A percentile compares a stretch with the other conserved stretches of the same genome.
These are phyloP conservation scores for Globodera ellingtonae DNA, from an alignment of 1,140 invertebrate species.

Conservation along the genomic window DNA sequence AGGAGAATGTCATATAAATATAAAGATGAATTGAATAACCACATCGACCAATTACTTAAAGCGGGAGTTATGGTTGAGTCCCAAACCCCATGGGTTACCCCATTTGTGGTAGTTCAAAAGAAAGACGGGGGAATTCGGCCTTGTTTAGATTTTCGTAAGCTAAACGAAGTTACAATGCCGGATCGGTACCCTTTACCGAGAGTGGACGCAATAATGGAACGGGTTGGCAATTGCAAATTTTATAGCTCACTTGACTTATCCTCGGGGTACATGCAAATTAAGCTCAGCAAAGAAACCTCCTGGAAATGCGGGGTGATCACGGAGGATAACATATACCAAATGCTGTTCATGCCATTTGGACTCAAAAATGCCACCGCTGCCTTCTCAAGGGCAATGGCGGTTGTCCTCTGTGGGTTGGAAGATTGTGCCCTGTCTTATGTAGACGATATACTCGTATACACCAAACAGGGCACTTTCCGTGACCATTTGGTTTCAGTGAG, in stretches of 20 bases:
- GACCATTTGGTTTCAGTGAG: neutral
- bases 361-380: neutral
- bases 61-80: slow-evolving; percentile 10
- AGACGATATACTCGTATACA: neutral
- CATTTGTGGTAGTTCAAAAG: slow-evolving; percentile 21
- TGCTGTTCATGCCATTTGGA: neutral
- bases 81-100: slow-evolving; percentile 12
- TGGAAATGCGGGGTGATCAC: slow-evolving; percentile 16
- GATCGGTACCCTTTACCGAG: slow-evolving; percentile 69
- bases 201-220: slow-evolving; percentile 66
- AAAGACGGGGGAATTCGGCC: slow-evolving; percentile 43
- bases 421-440: slow-evolving; percentile 1
- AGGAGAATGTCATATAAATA: slow-evolving; percentile 21
- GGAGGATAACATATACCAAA: slow-evolving; percentile 12
- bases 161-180: slow-evolving; percentile 66
- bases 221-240: slow-evolving; percentile 11
- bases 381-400: slow-evolving; percentile 5
- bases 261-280: slow-evolving; percentile 13
- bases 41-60: neutral
- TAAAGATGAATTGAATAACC: neutral
- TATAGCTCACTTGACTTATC: slow-evolving; percentile 10
- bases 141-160: slow-evolving; percentile 67
- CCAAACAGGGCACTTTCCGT: neutral
- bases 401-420: slow-evolving; percentile 4
- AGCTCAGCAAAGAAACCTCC: neutral